Percentiles rank a stretch among this genome's conserved stretches.
Conservation (phyloP, 1,140 invertebrate genomes). For the Nymphalis io region DNA sequence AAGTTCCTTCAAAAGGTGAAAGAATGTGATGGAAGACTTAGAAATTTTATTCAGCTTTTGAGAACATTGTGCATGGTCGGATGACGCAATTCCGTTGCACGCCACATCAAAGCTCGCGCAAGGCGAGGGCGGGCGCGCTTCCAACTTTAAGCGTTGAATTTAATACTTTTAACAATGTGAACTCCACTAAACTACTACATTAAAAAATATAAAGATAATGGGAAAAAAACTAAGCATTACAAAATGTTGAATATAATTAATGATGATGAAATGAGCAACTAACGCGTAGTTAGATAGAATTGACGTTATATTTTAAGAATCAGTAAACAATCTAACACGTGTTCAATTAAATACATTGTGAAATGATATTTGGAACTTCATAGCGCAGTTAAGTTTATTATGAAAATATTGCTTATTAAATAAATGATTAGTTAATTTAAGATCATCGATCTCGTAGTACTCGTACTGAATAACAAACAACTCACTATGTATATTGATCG, state of each 20-base stretch:
- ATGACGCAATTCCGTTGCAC: conserved; percentile 27
- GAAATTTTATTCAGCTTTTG: conserved; percentile 4
- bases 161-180: not conserved
- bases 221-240: not conserved
- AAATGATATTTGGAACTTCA: not conserved
- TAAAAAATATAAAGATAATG: not conserved
- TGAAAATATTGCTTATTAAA: conserved; percentile 21
- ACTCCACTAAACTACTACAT: not conserved
- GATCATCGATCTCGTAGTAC: conserved; percentile 41
- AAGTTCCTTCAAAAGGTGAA: not conserved
- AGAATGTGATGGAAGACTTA: not conserved
- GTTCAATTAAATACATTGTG: not conserved
- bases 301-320: not conserved
- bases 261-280: not conserved
- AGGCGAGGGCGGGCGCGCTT: conserved; percentile 1
- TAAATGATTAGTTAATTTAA: conserved; percentile 22
- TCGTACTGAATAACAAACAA: conserved; percentile 42
- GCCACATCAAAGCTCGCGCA: conserved; percentile 20
- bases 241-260: not conserved
- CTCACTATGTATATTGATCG: conserved; percentile 39
- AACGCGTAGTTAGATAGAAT: not conserved
- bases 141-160: not conserved
- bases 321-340: conserved; percentile 3
- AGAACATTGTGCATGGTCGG: conserved; percentile 4
- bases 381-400: not conserved